Evolutionary conservation across 2,888 invertebrate genomes (phyloP).

Genomic region (Drosophila robusta): DNA sequence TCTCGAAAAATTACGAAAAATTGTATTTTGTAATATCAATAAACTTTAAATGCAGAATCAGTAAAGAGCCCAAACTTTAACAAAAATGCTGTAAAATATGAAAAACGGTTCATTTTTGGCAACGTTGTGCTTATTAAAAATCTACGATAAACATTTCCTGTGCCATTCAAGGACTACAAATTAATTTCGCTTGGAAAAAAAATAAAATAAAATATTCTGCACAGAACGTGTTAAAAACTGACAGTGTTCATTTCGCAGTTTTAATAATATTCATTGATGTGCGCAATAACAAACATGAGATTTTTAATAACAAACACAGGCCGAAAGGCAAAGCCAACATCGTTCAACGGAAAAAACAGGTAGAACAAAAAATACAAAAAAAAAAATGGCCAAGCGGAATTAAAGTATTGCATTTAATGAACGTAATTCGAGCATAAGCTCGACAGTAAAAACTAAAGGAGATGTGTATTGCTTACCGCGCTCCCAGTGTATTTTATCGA

Average conservation of each 20-base stretch:
- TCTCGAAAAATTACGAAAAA: too few species aligned
- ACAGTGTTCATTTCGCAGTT: conserved; percentile 41
- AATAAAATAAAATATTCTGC: neutral
- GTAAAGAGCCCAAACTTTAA: too few species aligned
- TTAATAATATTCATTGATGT: conserved; percentile 71
- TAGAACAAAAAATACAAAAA: conserved; percentile 9
- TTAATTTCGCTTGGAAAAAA: conserved; percentile 8
- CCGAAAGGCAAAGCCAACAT: conserved; percentile 48
- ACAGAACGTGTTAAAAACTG: neutral
- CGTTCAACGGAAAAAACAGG: neutral
- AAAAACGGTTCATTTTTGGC: neutral
- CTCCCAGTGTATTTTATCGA: conserved; percentile 95
- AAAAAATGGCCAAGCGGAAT: conserved; percentile 19
- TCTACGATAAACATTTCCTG: neutral
- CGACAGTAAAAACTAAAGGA: neutral
- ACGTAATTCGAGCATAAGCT: conserved; percentile 2
- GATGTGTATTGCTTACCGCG: conserved; percentile 88
- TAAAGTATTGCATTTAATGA: conserved; percentile 27
- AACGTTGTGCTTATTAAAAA: neutral
- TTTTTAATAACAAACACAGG: conserved; percentile 67
- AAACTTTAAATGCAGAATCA: too few species aligned
- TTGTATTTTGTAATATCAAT: too few species aligned
- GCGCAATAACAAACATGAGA: conserved; percentile 65
- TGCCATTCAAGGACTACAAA: neutral
- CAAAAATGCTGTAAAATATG: neutral